Evolutionary conservation across 1,140 invertebrate genomes (phyloP), one percentile per base, ranked within the genome.

Genomic region (Mercenaria mercenaria): DNA sequence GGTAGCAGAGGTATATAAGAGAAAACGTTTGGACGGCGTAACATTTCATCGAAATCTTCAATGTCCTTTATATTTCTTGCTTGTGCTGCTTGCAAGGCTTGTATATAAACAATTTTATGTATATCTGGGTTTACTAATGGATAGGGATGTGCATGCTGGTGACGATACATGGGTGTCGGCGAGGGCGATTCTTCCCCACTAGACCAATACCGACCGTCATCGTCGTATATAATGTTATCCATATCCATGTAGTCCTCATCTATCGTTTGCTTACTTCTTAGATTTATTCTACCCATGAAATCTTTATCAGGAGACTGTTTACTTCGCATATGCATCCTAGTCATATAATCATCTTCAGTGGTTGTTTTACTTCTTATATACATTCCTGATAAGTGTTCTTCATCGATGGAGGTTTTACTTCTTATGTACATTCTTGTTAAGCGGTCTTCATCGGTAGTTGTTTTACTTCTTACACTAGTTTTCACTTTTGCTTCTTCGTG

Each of bases 171-270:
- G 20, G 88, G 56, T 15, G 34, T 15, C 69, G 76, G 59, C 13
- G 85, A 79, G 8, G 26, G 34, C 0, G 18, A 61, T 15, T 80
- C 72, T 11, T 83, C 80, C 41, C 82, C 88, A 50, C 88, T 82
- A 15, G 77, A 81, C 29, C 32, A 83, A 23, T 89, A 89, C 13
- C 82, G 50, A 6, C 67, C 80, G 15, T 89, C 88, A 37, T 89
- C 80, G n/a, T 74, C 79, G 29, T 87, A 69, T 61, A 87, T 87
- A 20, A 87, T 87, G 43, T 50, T 61, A 32, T 89, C 67, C 20
- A 89, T 15, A 47, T 89, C 88, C 88, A 83, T 83, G 43, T 83
- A 82, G 37, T 89, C 88, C 32, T 89, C 88, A 20, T 82, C 80
- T 15, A 79, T 82, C 23, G 34, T 15, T 34, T 61, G 64, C 23